These are phyloP conservation scores for Rhodeus uyekii DNA, from an alignment of 2,797 vertebrate genomes.

Conservation along the genomic window DNA sequence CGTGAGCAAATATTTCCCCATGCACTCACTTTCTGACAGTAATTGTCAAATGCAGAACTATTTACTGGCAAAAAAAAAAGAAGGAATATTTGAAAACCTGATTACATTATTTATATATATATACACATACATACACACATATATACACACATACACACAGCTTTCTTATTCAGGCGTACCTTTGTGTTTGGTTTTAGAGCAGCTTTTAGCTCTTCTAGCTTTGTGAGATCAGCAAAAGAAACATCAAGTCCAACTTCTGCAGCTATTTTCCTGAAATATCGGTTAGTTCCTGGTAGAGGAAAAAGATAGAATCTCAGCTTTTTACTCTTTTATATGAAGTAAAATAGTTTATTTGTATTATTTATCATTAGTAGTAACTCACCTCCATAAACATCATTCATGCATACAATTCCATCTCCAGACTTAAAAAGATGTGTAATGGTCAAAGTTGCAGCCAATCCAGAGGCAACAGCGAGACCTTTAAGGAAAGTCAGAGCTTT, in stretches of 20 bases:
- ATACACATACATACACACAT: no score
- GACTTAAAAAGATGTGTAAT: constrained; percentile 87
- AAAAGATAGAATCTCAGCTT: background rate
- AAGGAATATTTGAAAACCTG: background rate
- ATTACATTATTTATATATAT: background rate
- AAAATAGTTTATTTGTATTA: background rate
- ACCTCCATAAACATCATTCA: constrained; percentile 95
- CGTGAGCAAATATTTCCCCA: background rate
- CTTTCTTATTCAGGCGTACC: constrained; percentile 70
- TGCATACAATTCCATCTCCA: constrained; percentile 87
- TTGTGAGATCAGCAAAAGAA: constrained; percentile 84
- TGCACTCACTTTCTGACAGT: background rate
- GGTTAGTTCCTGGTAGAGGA: constrained; percentile 83
- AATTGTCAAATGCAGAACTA: background rate
- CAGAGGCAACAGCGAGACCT: constrained; percentile 91
- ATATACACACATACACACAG: no score
- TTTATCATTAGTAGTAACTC: constrained; percentile 31
- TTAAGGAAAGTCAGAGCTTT: background rate
- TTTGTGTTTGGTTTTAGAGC: constrained; percentile 90
- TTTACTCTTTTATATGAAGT: background rate
- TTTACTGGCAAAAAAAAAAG: no score
- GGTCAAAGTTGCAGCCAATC: constrained; percentile 85
- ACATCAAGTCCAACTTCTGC: constrained; percentile 77
- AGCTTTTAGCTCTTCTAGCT: constrained; percentile 77
- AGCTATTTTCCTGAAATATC: constrained; percentile 85